Base-by-base conservation (phyloP, 2,113 vertebrate genomes). In the Jaculus jaculus region DNA sequence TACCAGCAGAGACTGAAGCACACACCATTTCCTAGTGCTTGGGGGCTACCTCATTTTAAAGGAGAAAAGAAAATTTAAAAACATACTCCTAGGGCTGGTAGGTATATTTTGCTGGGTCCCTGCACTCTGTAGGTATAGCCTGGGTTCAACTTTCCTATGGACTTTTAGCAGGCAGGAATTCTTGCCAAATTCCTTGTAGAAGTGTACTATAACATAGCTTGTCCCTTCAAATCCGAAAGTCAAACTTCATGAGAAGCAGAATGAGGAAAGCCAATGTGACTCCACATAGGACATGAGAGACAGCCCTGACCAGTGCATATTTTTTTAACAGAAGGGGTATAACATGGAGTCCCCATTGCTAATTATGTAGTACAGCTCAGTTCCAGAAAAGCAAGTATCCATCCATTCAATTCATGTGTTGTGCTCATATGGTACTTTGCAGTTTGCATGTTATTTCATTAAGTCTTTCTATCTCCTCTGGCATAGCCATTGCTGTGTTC, bases 1-100 rank as follows among this genome's bases (percentile, higher is more conserved):
- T 10, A 73, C 91, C 21, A 9, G 87, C 78, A 86, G 96, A 97
- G 97, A 96, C 94, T 95, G 96, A 96, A 97, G 95, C 92, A 63
- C 84, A 78, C 85, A 83, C 65, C 96, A 86, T 96, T 96, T 96
- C 72, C 85, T 74, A 92, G 90, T 96, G 96, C 94, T 96, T 7
- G 47, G 72, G 42, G 86, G 90, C 24, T 77, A 84, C 77, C 93
- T 74, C 0, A 0, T 37, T 5, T 0, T 30, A 79, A 39, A 66
- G 42, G 0, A 16, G 24, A 16, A 37, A 18, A 68, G 7, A 37
- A 32, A 39, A 26, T 26, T n/a, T n/a, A n/a, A n/a, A 47, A 47
- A 47, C 5, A 47, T 54, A 65, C 65, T 60, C 16, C n/a, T 23
- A 12, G 17, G 0, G 4, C 1, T 61, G 80, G 72, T 37, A 24